Conservation (phyloP, 1,140 invertebrate genomes). For the Brevipalpus yothersi region DNA sequence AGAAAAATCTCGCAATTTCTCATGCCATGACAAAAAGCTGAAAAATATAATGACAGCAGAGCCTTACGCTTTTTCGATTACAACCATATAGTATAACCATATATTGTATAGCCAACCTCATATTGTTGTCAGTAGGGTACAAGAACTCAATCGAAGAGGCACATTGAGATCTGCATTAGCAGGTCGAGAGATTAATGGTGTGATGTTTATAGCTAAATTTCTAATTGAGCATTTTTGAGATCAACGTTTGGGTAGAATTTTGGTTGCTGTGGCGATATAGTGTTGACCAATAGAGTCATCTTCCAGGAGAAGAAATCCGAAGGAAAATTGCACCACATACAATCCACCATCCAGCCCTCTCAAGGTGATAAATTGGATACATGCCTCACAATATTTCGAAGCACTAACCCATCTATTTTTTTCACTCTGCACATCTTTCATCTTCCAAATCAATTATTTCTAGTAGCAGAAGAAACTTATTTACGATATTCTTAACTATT, state of each 20-base stretch:
- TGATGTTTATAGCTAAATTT: slow-evolving; percentile 42
- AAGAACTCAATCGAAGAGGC: slow-evolving; percentile 41
- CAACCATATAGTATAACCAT: too few relatives aligned
- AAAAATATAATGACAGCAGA: slow-evolving; percentile 6
- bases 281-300: too few relatives aligned
- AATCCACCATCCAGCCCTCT: too few relatives aligned
- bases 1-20: neutral
- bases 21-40: neutral
- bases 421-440: too few relatives aligned
- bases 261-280: slow-evolving; percentile 37
- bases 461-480: too few relatives aligned
- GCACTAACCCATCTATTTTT: too few relatives aligned
- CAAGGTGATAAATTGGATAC: too few relatives aligned
- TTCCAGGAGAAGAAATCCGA: neutral
- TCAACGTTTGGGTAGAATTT: slow-evolving; percentile 37
- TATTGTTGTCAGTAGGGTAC: slow-evolving; percentile 45
- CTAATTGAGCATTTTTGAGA: slow-evolving; percentile 46
- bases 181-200: slow-evolving; percentile 35
- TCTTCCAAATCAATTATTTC: too few relatives aligned
- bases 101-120: too few relatives aligned
- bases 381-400: too few relatives aligned
- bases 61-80: neutral
- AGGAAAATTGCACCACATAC: too few relatives aligned
- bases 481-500: too few relatives aligned
- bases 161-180: slow-evolving; percentile 30